Base-by-base conservation (phyloP, 2,113 vertebrate genomes). In the Aegypius monachus region DNA sequence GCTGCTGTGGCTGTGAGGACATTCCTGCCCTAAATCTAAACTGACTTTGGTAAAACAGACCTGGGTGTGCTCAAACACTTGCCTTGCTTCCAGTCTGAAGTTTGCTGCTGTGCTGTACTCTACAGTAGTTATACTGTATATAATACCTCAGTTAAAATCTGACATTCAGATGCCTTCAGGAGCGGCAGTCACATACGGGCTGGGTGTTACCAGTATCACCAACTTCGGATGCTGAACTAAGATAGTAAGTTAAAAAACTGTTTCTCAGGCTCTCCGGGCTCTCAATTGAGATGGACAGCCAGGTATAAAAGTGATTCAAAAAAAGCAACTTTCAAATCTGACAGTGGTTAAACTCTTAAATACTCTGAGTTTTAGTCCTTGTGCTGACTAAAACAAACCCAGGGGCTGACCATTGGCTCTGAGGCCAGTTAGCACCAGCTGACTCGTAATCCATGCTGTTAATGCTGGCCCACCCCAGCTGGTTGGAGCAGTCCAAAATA, bases 371-470 rank as follows among this genome's bases (percentile, higher is more conserved):
- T 86, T 67, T 47, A 71, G 36, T 52, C 43, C 20, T 59, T 86
- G 8, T 61, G 23, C 11, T 70, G 34, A 72, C 80, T 36, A 80
- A 68, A 82, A 56, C 7, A 65, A 21, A 55, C 3, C 2, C 27
- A 42, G 9, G 27, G 34, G 9, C 4, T 56, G 18, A 56, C 13
- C n/a, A 13, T 2, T n/a, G 4, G 6, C 6, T 61, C 13, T 40
- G 34, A 61, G 32, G 29, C 36, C 40, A n/a, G 6, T 74, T 86
- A 65, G 9, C 34, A 43, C 4, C 4, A 50, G 14, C 10, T 86
- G 26, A 59, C n/a, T 84, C 0, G 0, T 55, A 48, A 77, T 19
- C 36, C 0, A 0, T 55, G 16, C 10, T 75, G 42, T 55, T 29
- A 59, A 11, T 23, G 21, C 7, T 86, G 23, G 8, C n/a, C 9